Evolutionary conservation across 1,140 invertebrate species (phyloP).

Genomic region (Scaptodrosophila lebanonensis): DNA sequence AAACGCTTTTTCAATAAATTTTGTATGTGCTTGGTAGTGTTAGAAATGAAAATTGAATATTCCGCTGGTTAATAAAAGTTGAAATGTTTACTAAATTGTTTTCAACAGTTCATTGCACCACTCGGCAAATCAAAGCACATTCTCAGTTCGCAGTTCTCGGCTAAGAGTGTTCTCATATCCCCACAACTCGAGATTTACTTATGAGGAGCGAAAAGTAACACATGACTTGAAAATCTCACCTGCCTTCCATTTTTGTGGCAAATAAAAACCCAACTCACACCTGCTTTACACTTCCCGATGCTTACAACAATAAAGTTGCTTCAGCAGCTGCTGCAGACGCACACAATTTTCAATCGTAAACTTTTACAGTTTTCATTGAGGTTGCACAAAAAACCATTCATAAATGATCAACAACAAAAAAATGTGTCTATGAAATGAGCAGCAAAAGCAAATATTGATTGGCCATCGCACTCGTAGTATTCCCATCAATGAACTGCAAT

Average conservation of each 20-base stretch:
- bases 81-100: no score
- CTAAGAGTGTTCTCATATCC: no score
- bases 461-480: not conserved
- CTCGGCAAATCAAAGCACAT: no score
- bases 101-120: no score
- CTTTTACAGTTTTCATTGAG: slow-evolving; percentile 19
- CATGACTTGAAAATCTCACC: slow-evolving; percentile 15
- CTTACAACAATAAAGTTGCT: slow-evolving; percentile 30
- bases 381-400: not conserved
- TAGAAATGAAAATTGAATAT: no score
- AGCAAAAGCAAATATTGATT: slow-evolving; percentile 8
- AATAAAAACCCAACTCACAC: slow-evolving; percentile 25
- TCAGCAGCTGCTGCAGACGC: slow-evolving; percentile 1
- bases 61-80: no score
- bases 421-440: not conserved
- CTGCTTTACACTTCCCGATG: slow-evolving; percentile 23
- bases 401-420: not conserved
- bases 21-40: no score
- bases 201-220: slow-evolving; percentile 45
- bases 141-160: no score
- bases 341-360: slow-evolving; percentile 8
- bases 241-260: slow-evolving; percentile 14
- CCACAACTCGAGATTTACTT: slow-evolving; percentile 10
- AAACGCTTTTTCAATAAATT: no score
- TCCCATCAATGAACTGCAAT: slow-evolving; percentile 63